Conservation (phyloP, 1,140 invertebrate species). For the Antheraea mylitta region DNA sequence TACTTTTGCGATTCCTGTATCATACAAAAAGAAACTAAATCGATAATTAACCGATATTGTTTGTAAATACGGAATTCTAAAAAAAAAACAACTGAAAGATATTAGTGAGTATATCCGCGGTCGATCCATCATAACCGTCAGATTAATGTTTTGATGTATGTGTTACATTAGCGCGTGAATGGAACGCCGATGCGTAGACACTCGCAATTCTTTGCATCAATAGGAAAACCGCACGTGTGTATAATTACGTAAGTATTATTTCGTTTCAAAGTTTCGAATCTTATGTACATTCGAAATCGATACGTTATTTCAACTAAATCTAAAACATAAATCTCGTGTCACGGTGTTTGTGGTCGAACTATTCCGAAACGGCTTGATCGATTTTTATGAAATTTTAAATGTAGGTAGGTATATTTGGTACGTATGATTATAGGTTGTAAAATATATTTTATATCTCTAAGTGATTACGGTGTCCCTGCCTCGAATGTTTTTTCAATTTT, state of each 20-base stretch:
- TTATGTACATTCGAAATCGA: background rate
- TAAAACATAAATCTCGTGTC: too few species aligned
- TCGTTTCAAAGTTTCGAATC: background rate
- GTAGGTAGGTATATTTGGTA: too few species aligned
- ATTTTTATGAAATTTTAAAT: too few species aligned
- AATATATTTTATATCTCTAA: too few species aligned
- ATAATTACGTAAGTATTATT: constrained; percentile 19
- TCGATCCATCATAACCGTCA: constrained; percentile 56
- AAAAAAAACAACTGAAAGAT: constrained; percentile 17
- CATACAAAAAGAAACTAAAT: too few species aligned
- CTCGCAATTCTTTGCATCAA: constrained; percentile 14
- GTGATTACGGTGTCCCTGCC: too few species aligned
- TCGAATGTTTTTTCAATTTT: too few species aligned
- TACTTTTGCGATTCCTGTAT: too few species aligned
- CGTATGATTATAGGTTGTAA: too few species aligned
- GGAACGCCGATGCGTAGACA: constrained; percentile 21
- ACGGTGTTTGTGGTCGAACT: too few species aligned
- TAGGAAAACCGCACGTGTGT: constrained; percentile 21
- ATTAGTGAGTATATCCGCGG: constrained; percentile 32
- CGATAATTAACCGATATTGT: background rate
- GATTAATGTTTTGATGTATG: constrained; percentile 60
- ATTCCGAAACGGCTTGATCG: too few species aligned
- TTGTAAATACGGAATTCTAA: constrained; percentile 3
- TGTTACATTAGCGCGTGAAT: constrained; percentile 32
- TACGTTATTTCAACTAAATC: background rate